phyloP scores from a whole-genome alignment of 2,888 invertebrate genomes.

The Eristalis arbustorum region DNA sequence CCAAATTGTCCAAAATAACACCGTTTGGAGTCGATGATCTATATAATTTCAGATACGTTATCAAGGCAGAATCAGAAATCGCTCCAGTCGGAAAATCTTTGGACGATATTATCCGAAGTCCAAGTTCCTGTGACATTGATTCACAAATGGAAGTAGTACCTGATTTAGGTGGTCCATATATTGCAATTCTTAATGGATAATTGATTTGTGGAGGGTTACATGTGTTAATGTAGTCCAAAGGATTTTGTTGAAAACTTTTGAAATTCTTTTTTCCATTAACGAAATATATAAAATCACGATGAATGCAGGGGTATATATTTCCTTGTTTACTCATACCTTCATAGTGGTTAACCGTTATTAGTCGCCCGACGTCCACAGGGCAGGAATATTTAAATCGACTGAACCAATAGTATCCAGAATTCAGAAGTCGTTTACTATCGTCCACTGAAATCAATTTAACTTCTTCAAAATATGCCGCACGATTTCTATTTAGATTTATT shows the following conservation, averaged over 20 bases:
- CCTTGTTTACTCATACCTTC: conserved; percentile 51
- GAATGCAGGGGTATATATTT: conserved; percentile 82
- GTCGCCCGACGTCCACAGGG: conserved; percentile 83
- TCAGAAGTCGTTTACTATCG: conserved; percentile 82
- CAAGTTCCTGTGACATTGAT: conserved; percentile 82
- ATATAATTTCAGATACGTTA: conserved; percentile 82
- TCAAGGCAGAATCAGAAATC: conserved; percentile 80
- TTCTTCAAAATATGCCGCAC: conserved; percentile 81
- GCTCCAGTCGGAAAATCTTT: conserved; percentile 70
- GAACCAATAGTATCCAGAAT: conserved; percentile 83
- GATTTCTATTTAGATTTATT: conserved; percentile 42
- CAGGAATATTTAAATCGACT: conserved; percentile 85
- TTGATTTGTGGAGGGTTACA: conserved; percentile 80
- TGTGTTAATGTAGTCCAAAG: conserved; percentile 82
- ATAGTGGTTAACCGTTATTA: conserved; percentile 49
- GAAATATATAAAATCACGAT: conserved; percentile 84
- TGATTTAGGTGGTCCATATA: conserved; percentile 84
- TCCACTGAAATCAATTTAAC: conserved; percentile 81
- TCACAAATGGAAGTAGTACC: conserved; percentile 83
- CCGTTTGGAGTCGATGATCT: conserved; percentile 82
- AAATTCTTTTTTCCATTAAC: conserved; percentile 81
- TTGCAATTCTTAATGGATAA: conserved; percentile 82
- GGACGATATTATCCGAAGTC: conserved; percentile 71
- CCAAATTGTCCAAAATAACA: conserved; percentile 85
- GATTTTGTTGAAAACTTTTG: conserved; percentile 82